Evolutionary conservation across 2,113 vertebrate genomes (phyloP).

Genomic region (Rhinolophus sinicus): DNA sequence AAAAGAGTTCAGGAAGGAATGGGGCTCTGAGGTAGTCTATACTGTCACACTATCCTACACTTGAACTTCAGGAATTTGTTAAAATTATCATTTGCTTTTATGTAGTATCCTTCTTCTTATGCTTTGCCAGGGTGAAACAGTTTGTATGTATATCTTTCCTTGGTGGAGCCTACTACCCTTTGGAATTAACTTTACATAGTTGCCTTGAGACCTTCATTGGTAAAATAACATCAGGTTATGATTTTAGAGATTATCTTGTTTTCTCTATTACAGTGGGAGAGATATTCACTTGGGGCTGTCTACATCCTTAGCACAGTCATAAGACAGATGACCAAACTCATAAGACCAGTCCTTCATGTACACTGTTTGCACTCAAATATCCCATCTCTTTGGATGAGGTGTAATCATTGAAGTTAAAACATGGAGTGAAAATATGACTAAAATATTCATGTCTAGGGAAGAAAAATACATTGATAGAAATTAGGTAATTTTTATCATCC

Average conservation of each 20-base stretch:
- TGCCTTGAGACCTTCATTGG: neutral
- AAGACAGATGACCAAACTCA: neutral
- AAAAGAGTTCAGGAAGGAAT: neutral
- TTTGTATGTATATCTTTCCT: neutral
- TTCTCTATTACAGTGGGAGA: neutral
- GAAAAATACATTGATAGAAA: neutral
- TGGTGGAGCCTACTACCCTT: neutral
- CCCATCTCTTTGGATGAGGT: neutral
- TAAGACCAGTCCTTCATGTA: neutral
- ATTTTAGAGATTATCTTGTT: neutral
- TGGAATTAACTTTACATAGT: slow-evolving; percentile 1
- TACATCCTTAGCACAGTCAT: neutral
- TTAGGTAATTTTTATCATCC: neutral
- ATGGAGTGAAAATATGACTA: neutral
- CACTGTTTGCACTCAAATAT: neutral
- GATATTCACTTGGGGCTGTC: neutral
- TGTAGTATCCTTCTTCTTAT: neutral
- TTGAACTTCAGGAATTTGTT: neutral
- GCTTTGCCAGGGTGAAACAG: neutral
- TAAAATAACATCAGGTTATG: neutral
- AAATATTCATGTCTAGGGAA: neutral
- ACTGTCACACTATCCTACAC: neutral
- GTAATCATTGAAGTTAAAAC: slow-evolving; percentile 7
- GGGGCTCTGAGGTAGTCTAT: neutral
- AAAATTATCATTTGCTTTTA: neutral